Percentiles rank a stretch among this genome's conserved stretches.
Conservation (phyloP, 2,113 vertebrate species). For the Lycaon pictus region DNA sequence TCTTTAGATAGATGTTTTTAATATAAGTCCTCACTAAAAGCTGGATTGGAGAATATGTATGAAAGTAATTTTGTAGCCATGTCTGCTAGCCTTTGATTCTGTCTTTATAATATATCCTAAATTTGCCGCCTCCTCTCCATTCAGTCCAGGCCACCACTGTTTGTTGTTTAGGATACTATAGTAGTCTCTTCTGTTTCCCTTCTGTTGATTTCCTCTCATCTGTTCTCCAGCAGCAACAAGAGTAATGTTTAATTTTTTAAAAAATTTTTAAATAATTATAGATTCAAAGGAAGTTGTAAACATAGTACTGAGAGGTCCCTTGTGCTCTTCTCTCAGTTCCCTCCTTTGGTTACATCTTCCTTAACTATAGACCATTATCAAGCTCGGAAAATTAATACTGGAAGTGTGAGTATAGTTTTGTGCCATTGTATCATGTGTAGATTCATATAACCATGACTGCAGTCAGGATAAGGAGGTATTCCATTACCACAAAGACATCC, state of each 20-base stretch:
- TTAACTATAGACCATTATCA: not conserved
- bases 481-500: not conserved
- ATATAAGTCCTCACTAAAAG: not conserved
- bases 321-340: not conserved
- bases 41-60: not conserved
- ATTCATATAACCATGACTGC: not conserved
- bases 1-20: constrained; percentile 14
- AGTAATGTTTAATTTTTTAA: not conserved
- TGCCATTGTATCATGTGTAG: not conserved
- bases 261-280: not conserved
- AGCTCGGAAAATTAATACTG: not conserved
- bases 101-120: not conserved
- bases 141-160: not conserved
- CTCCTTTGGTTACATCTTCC: not conserved
- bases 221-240: not conserved
- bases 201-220: not conserved
- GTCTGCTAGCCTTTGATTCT: not conserved
- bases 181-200: not conserved
- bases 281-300: not conserved
- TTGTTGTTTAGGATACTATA: not conserved
- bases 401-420: not conserved
- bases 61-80: not conserved
- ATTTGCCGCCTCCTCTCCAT: not conserved
- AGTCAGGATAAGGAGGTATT: not conserved
- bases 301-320: not conserved